Conservation (phyloP, 2,888 invertebrate genomes). For the Desoria tigrina region DNA sequence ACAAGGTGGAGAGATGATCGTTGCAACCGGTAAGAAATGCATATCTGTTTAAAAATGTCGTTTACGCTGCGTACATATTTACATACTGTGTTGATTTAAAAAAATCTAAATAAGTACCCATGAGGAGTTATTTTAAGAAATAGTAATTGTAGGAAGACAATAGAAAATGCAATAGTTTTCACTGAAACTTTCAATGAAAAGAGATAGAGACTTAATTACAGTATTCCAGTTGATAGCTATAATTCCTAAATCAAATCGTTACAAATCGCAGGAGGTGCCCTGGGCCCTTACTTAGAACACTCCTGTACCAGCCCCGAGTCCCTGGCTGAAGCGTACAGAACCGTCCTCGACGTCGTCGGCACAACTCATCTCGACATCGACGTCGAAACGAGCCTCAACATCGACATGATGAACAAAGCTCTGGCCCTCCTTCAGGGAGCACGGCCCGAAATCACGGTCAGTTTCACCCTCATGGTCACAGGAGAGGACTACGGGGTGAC, state of each 20-base stretch:
- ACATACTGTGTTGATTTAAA: too few species aligned
- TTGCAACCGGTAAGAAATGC: conserved; percentile 40
- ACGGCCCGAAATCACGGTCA: conserved; percentile 42
- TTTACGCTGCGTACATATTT: background rate
- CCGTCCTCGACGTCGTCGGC: conserved; percentile 39
- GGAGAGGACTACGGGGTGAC: conserved; percentile 52
- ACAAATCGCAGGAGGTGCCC: conserved; percentile 21
- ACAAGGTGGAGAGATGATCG: conserved; percentile 47
- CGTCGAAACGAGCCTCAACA: conserved; percentile 42
- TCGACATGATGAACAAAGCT: conserved; percentile 45
- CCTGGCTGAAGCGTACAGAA: conserved; percentile 42
- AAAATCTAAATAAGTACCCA: background rate
- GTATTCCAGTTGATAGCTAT: too few species aligned
- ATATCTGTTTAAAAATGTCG: background rate
- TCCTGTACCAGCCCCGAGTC: conserved; percentile 34
- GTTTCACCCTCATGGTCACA: conserved; percentile 50
- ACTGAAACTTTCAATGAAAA: too few species aligned
- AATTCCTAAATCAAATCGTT: background rate
- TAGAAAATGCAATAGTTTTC: background rate
- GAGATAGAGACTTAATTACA: too few species aligned
- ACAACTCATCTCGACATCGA: conserved; percentile 40
- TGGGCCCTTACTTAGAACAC: conserved; percentile 51
- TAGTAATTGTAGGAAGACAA: background rate
- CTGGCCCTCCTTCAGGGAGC: conserved; percentile 42
- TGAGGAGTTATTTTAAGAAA: background rate